Evolutionary conservation across 2,888 invertebrate genomes (phyloP).

Genomic region (Euspilapteryx auroguttella): DNA sequence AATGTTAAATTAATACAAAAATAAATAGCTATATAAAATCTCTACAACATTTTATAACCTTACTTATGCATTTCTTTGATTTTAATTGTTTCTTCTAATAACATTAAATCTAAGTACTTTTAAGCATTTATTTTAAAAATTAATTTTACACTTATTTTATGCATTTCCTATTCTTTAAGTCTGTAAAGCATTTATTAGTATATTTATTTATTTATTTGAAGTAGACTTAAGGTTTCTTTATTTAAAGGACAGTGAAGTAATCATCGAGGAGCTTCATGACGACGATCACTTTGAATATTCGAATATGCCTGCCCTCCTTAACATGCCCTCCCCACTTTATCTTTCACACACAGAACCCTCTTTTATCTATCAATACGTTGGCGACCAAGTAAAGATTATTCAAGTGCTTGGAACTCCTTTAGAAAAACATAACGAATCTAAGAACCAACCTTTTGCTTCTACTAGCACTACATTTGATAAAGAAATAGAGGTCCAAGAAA

Average conservation of each 20-base stretch:
- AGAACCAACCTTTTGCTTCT: constrained; percentile 3
- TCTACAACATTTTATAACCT: too few relatives aligned
- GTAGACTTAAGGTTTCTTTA: constrained; percentile 49
- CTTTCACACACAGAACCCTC: constrained; percentile 45
- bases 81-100: too few relatives aligned
- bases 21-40: too few relatives aligned
- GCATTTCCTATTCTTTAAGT: constrained; percentile 24
- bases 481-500: too few relatives aligned
- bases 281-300: constrained; percentile 45
- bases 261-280: constrained; percentile 54
- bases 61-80: too few relatives aligned
- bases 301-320: constrained; percentile 47
- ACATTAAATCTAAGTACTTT: too few relatives aligned
- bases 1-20: too few relatives aligned
- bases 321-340: constrained; percentile 30
- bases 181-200: constrained; percentile 18
- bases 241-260: constrained; percentile 57
- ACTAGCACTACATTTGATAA: neutral
- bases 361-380: constrained; percentile 46
- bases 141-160: too few relatives aligned
- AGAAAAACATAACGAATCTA: constrained; percentile 5
- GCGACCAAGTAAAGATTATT: constrained; percentile 42
- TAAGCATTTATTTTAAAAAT: too few relatives aligned
- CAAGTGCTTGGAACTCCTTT: constrained; percentile 35
- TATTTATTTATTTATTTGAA: constrained; percentile 19